A percentile compares a stretch with the other conserved stretches of the same genome.
These are phyloP conservation scores for Nymphalis io DNA, from an alignment of 1,140 invertebrate species.

Conservation along the genomic window DNA sequence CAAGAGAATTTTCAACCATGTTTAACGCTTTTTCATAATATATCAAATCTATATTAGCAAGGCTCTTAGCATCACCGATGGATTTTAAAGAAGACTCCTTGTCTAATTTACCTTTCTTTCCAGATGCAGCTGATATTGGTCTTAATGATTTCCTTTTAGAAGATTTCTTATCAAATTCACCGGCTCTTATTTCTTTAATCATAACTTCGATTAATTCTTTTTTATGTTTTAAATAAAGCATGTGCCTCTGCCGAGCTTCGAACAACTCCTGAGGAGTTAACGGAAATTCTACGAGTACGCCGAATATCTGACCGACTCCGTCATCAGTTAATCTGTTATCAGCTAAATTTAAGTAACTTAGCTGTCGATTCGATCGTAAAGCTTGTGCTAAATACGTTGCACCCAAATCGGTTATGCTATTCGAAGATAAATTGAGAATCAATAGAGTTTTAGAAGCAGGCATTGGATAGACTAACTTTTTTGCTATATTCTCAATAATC, in stretches of 20 bases:
- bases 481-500: slow-evolving; percentile 45
- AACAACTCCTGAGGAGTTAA: slow-evolving; percentile 48
- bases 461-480: slow-evolving; percentile 43
- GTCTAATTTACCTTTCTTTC: slow-evolving; percentile 43
- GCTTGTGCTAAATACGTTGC: slow-evolving; percentile 47
- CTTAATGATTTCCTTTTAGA: slow-evolving; percentile 42
- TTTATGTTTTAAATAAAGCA: slow-evolving; percentile 50
- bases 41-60: slow-evolving; percentile 37
- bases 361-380: slow-evolving; percentile 53
- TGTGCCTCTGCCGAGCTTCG: slow-evolving; percentile 37
- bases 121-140: slow-evolving; percentile 21
- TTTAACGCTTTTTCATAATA: slow-evolving; percentile 49
- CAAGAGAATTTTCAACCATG: slow-evolving; percentile 46
- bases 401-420: slow-evolving; percentile 62
- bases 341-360: slow-evolving; percentile 60
- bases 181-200: slow-evolving; percentile 44
- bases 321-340: slow-evolving; percentile 57
- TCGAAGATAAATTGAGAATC: slow-evolving; percentile 58
- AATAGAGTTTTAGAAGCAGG: slow-evolving; percentile 52
- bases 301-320: slow-evolving; percentile 49
- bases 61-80: slow-evolving; percentile 35
- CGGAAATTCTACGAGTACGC: slow-evolving; percentile 47
- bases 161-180: slow-evolving; percentile 42
- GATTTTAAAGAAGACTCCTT: slow-evolving; percentile 48
- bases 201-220: slow-evolving; percentile 41